phyloP scores from a whole-genome alignment of 1,140 invertebrate species.

The Stegodyphus mimosarum region DNA sequence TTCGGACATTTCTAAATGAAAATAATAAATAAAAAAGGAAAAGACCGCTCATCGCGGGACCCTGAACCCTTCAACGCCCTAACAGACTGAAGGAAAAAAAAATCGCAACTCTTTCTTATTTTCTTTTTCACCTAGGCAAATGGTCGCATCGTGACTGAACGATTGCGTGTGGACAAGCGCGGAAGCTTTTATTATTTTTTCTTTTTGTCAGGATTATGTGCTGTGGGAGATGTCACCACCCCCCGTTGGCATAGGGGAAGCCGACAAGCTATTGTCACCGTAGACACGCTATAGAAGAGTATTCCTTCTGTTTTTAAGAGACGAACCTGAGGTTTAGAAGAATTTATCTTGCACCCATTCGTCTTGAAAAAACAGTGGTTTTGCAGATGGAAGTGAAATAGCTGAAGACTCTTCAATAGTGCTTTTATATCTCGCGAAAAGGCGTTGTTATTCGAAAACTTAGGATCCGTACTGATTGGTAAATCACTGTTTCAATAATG shows the following conservation, averaged over 20 bases:
- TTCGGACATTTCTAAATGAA: neutral
- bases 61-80: conserved; percentile 12
- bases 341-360: no score
- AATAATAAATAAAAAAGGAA: neutral
- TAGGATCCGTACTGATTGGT: no score
- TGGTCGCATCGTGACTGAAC: conserved; percentile 8
- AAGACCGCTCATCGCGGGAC: neutral
- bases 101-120: neutral
- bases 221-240: conserved; percentile 47
- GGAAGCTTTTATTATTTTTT: conserved; percentile 6
- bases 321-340: no score
- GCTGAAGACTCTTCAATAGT: no score
- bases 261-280: neutral
- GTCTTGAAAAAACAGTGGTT: no score
- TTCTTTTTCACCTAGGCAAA: neutral
- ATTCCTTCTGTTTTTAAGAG: no score
- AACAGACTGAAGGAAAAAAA: neutral
- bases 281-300: neutral
- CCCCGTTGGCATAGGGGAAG: neutral
- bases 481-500: no score
- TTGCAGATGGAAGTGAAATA: no score
- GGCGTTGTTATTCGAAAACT: no score
- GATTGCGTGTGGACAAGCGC: conserved; percentile 16
- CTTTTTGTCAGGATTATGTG: neutral
- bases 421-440: no score